Percentiles rank a stretch among this genome's conserved stretches.
phyloP scores from a whole-genome alignment of 2,888 invertebrate genomes.

The Carabus problematicus region DNA sequence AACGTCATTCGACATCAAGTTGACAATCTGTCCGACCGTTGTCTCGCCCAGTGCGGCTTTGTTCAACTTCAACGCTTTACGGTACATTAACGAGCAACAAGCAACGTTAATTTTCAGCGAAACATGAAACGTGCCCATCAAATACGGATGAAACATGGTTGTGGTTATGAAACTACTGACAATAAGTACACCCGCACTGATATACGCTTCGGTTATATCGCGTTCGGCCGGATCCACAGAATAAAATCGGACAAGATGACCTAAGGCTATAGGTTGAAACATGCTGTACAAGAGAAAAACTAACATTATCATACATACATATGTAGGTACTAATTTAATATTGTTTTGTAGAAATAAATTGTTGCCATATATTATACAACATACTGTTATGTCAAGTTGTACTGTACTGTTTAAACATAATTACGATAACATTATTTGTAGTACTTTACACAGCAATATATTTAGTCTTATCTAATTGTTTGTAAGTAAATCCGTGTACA shows the following conservation, averaged over 20 bases:
- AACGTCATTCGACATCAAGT: conserved; percentile 95
- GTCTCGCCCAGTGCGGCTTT: conserved; percentile 78
- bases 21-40: conserved; percentile 79
- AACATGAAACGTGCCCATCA: conserved; percentile 84
- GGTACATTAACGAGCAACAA: conserved; percentile 83
- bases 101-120: conserved; percentile 88
- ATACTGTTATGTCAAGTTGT: no score
- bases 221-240: conserved; percentile 18
- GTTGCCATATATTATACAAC: no score
- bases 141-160: conserved; percentile 88
- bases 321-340: no score
- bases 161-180: conserved; percentile 78
- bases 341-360: no score
- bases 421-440: no score
- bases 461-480: no score
- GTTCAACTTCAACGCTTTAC: conserved; percentile 67
- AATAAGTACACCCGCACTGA: conserved; percentile 79
- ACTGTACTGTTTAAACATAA: no score
- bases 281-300: conserved; percentile 12
- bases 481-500: neutral
- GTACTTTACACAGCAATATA: no score
- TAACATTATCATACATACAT: no score
- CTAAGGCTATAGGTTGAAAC: conserved; percentile 34
- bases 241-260: conserved; percentile 35
- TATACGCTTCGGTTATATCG: conserved; percentile 68